A percentile compares a stretch with the other conserved stretches of the same genome.
Conservation (phyloP, 2,113 vertebrate genomes). For the Grammomys surdaster region DNA sequence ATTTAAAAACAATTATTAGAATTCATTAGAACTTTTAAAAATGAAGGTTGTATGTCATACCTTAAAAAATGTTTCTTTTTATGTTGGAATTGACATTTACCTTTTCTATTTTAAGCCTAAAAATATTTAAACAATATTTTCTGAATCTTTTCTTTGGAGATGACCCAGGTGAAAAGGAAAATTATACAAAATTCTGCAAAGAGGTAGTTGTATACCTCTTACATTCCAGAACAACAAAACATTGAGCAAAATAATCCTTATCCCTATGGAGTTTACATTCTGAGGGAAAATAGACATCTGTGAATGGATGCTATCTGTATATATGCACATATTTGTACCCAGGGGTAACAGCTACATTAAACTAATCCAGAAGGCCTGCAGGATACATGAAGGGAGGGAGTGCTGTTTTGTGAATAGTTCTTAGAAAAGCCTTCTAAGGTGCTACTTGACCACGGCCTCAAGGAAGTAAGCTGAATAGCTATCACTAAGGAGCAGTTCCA, state of each 20-base stretch:
- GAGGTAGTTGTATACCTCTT: background rate
- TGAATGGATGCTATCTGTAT: background rate
- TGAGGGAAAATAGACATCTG: background rate
- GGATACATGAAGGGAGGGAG: accelerated
- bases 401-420: background rate
- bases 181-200: background rate
- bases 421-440: background rate
- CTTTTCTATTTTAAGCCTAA: constrained; percentile 16
- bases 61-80: constrained; percentile 35
- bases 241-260: background rate
- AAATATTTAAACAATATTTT: constrained; percentile 33
- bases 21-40: constrained; percentile 50
- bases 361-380: background rate
- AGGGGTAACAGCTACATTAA: background rate
- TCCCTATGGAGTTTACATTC: background rate
- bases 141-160: background rate
- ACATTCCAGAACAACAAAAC: background rate
- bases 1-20: constrained; percentile 49
- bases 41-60: background rate
- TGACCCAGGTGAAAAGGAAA: background rate
- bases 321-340: too few species aligned
- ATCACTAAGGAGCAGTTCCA: background rate
- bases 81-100: background rate
- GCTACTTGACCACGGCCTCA: background rate
- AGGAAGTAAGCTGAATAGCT: background rate